Evolutionary conservation across 2,888 invertebrate species (phyloP), one percentile per base, ranked within the genome.

Genomic region (Tiliacea citrago): DNA sequence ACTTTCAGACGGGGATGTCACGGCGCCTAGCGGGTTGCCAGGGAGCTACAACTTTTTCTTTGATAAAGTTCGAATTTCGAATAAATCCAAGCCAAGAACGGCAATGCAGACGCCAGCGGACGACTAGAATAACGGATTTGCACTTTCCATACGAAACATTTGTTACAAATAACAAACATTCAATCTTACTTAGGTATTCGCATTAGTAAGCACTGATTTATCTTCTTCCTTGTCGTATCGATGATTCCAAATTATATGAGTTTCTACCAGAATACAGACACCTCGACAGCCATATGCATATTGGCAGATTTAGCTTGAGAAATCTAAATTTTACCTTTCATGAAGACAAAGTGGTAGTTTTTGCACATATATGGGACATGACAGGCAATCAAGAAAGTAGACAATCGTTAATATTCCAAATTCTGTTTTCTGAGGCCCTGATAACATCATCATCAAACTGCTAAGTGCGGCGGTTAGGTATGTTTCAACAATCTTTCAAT

Each of bases 41-140:
- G 91, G 88, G 82, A 88, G 89, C 90, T 93, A 93, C 93, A 94
- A 95, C 91, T 94, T 95, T 94, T 95, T 95, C 95, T 94, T 95
- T 95, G 95, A 95, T 95, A 95, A 94, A 95, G 93, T 94, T 94
- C 90, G 88, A 89, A 95, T 95, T 94, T 94, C 90, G 88, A 90
- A 95, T 95, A 95, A 95, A 95, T 95, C 93, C 91, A 90, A 90
- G 86, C 89, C 89, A 89, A 92, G 91, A 91, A 87, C 90, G 90
- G 90, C 93, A 91, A 87, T 93, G 92, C 93, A 93, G 93, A 93
- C 92, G 92, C 89, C 86, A 87, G 83, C 73, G 86, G 90, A 92
- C 88, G 91, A 90, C 83, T 83, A 80, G 85, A 89, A 90, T 92
- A 90, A 90, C 88, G 88, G 84, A 91, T 92, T 88, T 91, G 89